A percentile compares a stretch with the other conserved stretches of the same genome.
These are phyloP conservation scores for Polypterus senegalus DNA, from an alignment of 2,113 vertebrate species.

Conservation along the genomic window DNA sequence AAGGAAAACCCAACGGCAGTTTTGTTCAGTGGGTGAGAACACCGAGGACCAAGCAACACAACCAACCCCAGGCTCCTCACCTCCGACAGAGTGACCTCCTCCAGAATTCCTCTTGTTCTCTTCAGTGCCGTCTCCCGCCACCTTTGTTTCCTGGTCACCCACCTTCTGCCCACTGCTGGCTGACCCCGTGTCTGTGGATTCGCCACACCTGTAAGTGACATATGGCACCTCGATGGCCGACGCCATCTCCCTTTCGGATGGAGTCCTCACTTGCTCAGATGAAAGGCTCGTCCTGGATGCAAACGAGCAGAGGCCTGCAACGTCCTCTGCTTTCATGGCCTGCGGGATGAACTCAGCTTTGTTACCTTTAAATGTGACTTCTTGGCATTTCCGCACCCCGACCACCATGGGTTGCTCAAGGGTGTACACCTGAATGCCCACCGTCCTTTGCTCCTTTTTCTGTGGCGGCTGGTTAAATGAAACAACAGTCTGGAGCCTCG, in stretches of 20 bases:
- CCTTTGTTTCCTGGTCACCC: conserved; percentile 7
- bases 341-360: background rate
- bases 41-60: no score
- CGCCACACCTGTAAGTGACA: no score
- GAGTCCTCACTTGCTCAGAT: conserved; percentile 26
- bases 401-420: conserved; percentile 52
- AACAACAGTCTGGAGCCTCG: conserved; percentile 46
- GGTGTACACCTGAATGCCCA: conserved; percentile 58
- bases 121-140: conserved; percentile 34
- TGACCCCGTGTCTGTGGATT: no score
- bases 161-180: conserved; percentile 36
- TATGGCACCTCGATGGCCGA: conserved; percentile 3
- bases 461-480: conserved; percentile 45
- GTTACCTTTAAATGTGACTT: conserved; percentile 12
- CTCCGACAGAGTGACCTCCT: no score
- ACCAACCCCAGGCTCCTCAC: no score
- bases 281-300: conserved; percentile 6
- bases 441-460: conserved; percentile 48
- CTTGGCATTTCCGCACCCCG: conserved; percentile 42
- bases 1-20: no score
- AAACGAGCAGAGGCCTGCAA: background rate
- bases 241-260: conserved; percentile 31
- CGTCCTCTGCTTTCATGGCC: background rate
- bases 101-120: conserved; percentile 6
- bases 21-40: no score